Conservation (phyloP, 1,140 invertebrate genomes). For the Lepidurus couesii region DNA sequence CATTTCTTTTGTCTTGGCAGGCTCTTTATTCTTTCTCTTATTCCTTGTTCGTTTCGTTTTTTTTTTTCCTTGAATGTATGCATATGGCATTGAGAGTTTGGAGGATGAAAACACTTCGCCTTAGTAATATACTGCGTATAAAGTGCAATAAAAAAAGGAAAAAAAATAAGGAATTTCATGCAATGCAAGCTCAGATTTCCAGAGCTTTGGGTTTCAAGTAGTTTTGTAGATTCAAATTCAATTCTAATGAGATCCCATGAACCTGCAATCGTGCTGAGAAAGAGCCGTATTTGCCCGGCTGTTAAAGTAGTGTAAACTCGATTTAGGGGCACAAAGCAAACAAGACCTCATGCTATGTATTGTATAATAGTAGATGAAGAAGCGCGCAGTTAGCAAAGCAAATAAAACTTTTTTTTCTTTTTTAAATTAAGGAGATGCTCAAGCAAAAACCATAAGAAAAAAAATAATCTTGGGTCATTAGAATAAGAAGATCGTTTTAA, state of each 20-base stretch:
- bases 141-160: background rate
- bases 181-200: background rate
- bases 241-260: conserved; percentile 14
- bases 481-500: background rate
- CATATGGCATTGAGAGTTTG: background rate
- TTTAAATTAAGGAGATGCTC: background rate
- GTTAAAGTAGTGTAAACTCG: conserved; percentile 6
- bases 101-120: background rate
- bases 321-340: background rate
- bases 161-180: background rate
- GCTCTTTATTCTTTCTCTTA: background rate
- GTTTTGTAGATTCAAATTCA: background rate
- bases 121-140: background rate
- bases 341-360: background rate
- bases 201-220: background rate
- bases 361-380: too few relatives aligned
- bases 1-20: background rate
- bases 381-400: too few relatives aligned
- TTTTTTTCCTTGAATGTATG: background rate
- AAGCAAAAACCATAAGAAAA: background rate
- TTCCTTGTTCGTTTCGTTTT: background rate
- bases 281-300: background rate
- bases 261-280: conserved; percentile 1
- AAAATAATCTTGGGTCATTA: background rate
- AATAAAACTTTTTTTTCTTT: background rate